Evolutionary conservation across 2,797 vertebrate species (phyloP).

Genomic region (Propithecus deckenii): DNA sequence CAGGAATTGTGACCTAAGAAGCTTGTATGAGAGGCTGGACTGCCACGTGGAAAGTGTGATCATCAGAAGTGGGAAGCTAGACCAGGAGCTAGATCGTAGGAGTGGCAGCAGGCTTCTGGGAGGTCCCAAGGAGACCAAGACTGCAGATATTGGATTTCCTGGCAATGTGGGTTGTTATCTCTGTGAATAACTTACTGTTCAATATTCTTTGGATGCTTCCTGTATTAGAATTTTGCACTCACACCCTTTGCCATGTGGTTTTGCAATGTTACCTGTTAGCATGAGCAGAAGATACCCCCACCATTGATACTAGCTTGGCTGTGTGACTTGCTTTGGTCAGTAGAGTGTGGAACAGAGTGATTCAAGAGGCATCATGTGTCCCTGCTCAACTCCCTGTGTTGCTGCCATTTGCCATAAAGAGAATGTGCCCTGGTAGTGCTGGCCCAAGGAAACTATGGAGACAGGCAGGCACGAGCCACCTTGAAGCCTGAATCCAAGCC

Average conservation of each 20-base stretch:
- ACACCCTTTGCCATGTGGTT: not conserved
- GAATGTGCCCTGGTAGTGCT: not conserved
- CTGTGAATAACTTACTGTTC: not conserved
- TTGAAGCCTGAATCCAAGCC: not conserved
- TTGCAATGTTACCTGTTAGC: not conserved
- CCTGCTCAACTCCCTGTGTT: not conserved
- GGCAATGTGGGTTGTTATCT: not conserved
- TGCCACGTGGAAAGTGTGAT: not conserved
- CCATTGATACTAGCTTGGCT: not conserved
- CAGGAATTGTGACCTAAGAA: not conserved
- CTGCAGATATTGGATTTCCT: not conserved
- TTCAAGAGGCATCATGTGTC: not conserved
- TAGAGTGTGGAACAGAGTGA: not conserved
- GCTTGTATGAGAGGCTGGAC: not conserved
- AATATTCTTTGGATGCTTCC: not conserved
- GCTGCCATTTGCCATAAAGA: not conserved
- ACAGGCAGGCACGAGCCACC: not conserved
- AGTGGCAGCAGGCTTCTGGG: not conserved
- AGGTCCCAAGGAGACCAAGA: fast-evolving
- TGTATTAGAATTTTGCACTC: not conserved
- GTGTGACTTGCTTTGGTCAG: not conserved
- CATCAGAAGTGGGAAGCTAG: not conserved
- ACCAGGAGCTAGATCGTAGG: not conserved
- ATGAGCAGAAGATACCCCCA: not conserved
- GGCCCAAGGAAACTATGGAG: not conserved